Evolutionary conservation across 2,113 vertebrate genomes (phyloP).

Genomic region (Trichomycterus rosablanca): DNA sequence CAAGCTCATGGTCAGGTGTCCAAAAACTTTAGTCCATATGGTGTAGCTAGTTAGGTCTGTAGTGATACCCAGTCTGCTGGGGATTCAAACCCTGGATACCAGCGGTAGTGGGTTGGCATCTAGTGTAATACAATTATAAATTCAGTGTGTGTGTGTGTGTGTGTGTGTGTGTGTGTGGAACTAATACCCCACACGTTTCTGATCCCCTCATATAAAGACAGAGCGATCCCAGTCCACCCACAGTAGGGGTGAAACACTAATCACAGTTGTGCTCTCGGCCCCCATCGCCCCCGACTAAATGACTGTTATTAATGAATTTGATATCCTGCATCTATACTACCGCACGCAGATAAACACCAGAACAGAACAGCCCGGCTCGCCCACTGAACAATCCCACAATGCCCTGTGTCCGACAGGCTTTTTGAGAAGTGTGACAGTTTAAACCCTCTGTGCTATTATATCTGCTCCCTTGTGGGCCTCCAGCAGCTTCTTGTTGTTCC

Average conservation of each 20-base stretch:
- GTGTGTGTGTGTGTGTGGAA: too few relatives aligned
- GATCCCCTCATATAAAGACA: too few relatives aligned
- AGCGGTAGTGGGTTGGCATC: too few relatives aligned
- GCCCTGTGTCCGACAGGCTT: neutral
- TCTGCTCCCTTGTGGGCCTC: too few relatives aligned
- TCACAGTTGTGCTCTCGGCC: slow-evolving; percentile 6
- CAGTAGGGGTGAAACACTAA: slow-evolving; percentile 12
- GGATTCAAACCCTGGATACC: too few relatives aligned
- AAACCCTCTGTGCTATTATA: neutral
- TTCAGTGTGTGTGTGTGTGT: too few relatives aligned
- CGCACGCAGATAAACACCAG: slow-evolving; percentile 4
- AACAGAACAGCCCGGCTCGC: neutral
- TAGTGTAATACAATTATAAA: too few relatives aligned
- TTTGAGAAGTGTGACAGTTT: neutral
- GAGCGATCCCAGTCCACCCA: slow-evolving; percentile 24
- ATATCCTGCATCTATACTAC: slow-evolving; percentile 13
- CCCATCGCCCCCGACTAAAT: neutral
- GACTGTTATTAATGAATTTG: slow-evolving; percentile 33
- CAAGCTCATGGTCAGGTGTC: too few relatives aligned
- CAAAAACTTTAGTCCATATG: too few relatives aligned
- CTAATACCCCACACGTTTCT: too few relatives aligned
- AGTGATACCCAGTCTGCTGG: too few relatives aligned
- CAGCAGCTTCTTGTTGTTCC: neutral
- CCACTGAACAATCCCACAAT: neutral
- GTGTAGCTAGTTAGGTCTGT: too few relatives aligned